Percentiles rank a stretch among this genome's conserved stretches.
Evolutionary conservation across 2,113 vertebrate genomes (phyloP).

Genomic region (Echinops telfairi): DNA sequence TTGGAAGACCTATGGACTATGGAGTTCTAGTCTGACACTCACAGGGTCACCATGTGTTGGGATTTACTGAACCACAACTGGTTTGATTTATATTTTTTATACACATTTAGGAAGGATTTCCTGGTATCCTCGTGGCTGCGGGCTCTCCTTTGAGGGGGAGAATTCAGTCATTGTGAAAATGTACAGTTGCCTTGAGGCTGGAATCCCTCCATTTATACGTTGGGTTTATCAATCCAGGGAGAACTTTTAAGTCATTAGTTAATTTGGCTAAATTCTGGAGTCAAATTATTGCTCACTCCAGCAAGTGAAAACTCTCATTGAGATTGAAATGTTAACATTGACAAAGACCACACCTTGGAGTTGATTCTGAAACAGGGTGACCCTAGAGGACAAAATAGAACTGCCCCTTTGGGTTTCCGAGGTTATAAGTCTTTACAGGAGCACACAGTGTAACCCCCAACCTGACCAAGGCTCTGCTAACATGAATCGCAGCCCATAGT

Average conservation of each 20-base stretch:
- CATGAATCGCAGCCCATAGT: background rate
- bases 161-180: background rate
- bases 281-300: conserved; percentile 25
- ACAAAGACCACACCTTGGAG: too few relatives aligned
- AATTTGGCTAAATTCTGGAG: background rate
- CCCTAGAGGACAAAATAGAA: too few relatives aligned
- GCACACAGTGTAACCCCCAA: too few relatives aligned
- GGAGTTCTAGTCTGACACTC: background rate
- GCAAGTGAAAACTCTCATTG: background rate
- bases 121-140: background rate
- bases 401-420: too few relatives aligned
- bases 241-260: background rate
- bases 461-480: too few relatives aligned
- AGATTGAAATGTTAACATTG: background rate
- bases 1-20: background rate
- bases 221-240: background rate
- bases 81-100: background rate
- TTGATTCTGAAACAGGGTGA: too few relatives aligned
- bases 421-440: too few relatives aligned
- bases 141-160: background rate
- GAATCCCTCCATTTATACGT: background rate
- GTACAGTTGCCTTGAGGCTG: background rate
- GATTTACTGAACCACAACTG: background rate
- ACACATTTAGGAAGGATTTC: background rate
- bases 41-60: background rate